phyloP scores from a whole-genome alignment of 2,888 invertebrate species.

The Standfussiana lucernea region DNA sequence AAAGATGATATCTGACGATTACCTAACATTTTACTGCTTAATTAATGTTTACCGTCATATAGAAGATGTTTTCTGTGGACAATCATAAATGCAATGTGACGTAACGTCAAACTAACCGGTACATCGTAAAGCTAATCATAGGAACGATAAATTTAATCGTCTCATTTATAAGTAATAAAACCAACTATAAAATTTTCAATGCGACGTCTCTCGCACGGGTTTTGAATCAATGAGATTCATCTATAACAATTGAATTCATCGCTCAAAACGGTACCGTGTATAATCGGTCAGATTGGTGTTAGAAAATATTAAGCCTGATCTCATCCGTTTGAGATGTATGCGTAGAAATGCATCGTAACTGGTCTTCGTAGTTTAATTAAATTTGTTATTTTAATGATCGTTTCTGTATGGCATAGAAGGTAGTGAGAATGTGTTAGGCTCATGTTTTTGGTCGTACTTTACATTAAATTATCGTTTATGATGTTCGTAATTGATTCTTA shows the following conservation, averaged over 20 bases:
- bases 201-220: constrained; percentile 83
- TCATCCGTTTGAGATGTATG: constrained; percentile 71
- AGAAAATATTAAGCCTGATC: constrained; percentile 75
- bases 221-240: constrained; percentile 85
- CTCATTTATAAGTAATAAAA: constrained; percentile 89
- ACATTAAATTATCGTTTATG: constrained; percentile 1
- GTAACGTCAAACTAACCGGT: constrained; percentile 76
- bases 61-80: constrained; percentile 68
- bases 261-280: constrained; percentile 83
- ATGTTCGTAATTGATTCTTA: constrained; percentile 2
- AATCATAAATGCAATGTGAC: constrained; percentile 74
- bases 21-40: constrained; percentile 77
- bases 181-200: constrained; percentile 86
- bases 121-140: constrained; percentile 86
- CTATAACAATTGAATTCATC: constrained; percentile 86
- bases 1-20: constrained; percentile 73
- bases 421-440: constrained; percentile 18
- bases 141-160: constrained; percentile 87
- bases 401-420: constrained; percentile 39
- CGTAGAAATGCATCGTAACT: constrained; percentile 60
- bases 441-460: not conserved
- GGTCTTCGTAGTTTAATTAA: constrained; percentile 48
- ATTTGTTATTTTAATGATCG: constrained; percentile 44
- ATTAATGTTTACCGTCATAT: constrained; percentile 78
- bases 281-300: constrained; percentile 86